These are phyloP conservation scores for Xestia ashworthii DNA, from an alignment of 2,888 invertebrate genomes.

Conservation along the genomic window DNA sequence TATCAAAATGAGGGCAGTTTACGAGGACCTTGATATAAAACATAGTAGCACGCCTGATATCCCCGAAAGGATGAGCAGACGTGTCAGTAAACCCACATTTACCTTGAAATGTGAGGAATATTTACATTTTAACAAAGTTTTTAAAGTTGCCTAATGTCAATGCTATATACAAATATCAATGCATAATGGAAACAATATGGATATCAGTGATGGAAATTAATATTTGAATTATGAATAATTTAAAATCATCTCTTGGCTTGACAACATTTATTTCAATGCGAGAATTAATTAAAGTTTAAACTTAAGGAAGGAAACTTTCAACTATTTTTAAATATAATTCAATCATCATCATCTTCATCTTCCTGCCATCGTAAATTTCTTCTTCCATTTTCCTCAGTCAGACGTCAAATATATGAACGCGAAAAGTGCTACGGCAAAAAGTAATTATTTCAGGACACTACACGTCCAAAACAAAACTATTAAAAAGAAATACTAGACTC, in stretches of 20 bases:
- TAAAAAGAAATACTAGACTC: background rate
- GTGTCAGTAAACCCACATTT: background rate
- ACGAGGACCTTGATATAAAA: conserved; percentile 37
- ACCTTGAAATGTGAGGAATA: conserved; percentile 35
- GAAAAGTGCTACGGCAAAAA: background rate
- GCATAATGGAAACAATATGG: conserved; percentile 6
- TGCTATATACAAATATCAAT: background rate
- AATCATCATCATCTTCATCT: too few species aligned
- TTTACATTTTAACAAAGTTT: background rate
- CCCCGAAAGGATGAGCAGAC: background rate
- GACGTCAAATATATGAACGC: background rate
- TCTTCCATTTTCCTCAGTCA: background rate
- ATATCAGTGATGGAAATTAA: background rate
- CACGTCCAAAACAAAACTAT: background rate
- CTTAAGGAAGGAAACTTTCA: background rate
- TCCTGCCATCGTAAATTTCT: background rate
- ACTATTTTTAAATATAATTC: too few species aligned
- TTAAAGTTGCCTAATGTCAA: background rate
- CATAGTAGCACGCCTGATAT: background rate
- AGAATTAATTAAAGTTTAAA: background rate
- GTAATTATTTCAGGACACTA: background rate
- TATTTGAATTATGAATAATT: conserved; percentile 19
- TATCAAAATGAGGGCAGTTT: conserved; percentile 29
- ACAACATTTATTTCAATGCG: conserved; percentile 6
- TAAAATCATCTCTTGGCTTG: conserved; percentile 2